Conservation (phyloP, 2,888 invertebrate genomes). For the Synergus gifuensis region DNA sequence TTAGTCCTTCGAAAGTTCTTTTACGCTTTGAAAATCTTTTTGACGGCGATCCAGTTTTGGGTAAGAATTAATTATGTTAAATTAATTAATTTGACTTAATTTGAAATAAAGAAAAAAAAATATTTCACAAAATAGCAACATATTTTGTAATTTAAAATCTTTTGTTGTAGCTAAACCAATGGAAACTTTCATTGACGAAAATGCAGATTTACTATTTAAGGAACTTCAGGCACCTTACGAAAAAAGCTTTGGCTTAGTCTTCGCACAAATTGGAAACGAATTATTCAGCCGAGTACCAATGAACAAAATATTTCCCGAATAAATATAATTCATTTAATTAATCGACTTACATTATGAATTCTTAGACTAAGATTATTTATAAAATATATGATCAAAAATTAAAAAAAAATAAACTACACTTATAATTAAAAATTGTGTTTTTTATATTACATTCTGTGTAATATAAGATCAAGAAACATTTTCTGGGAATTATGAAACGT, state of each 20-base stretch:
- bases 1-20: conserved; percentile 81
- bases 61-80: conserved; percentile 63
- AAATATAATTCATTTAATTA: conserved; percentile 31
- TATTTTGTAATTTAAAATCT: background rate
- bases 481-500: too few species aligned
- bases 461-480: too few species aligned
- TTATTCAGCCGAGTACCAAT: conserved; percentile 85
- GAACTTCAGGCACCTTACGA: conserved; percentile 85
- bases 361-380: conserved; percentile 4
- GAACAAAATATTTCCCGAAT: conserved; percentile 81
- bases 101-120: background rate
- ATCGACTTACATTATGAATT: background rate
- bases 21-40: conserved; percentile 85
- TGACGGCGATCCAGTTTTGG: conserved; percentile 81
- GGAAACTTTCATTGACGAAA: conserved; percentile 84
- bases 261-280: conserved; percentile 83
- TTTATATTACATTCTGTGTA: background rate
- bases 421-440: background rate
- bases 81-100: background rate
- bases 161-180: conserved; percentile 79
- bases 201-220: conserved; percentile 83
- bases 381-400: background rate
- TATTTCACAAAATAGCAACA: background rate
- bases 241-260: conserved; percentile 83
- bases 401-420: background rate